Percentiles rank a stretch among this genome's conserved stretches.
phyloP scores from a whole-genome alignment of 2,797 vertebrate species.

The Tapirus indicus region DNA sequence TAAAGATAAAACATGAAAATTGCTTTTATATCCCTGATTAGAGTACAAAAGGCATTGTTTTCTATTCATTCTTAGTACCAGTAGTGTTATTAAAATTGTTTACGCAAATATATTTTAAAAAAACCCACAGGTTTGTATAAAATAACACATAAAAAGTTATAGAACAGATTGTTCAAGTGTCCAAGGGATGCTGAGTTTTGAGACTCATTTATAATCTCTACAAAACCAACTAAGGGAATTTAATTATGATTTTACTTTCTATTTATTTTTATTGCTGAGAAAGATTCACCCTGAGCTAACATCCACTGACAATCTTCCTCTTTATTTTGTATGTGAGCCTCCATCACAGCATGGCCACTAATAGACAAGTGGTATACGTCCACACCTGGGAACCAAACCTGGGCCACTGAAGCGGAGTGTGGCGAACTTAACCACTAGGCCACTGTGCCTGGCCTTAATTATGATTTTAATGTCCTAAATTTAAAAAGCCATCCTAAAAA shows the following conservation, averaged over 20 bases:
- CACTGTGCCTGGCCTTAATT: neutral
- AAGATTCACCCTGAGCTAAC: too few relatives aligned
- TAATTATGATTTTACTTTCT: neutral
- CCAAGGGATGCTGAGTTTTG: neutral
- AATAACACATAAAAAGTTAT: neutral
- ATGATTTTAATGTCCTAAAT: neutral
- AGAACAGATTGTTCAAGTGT: neutral
- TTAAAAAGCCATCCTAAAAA: neutral
- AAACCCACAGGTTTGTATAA: neutral
- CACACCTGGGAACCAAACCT: too few relatives aligned
- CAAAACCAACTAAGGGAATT: neutral
- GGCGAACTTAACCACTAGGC: too few relatives aligned
- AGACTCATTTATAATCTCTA: neutral
- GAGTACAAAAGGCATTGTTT: neutral
- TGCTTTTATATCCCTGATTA: neutral
- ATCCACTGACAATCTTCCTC: too few relatives aligned
- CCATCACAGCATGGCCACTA: too few relatives aligned
- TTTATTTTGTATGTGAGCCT: too few relatives aligned
- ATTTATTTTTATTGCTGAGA: too few relatives aligned
- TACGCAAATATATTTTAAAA: neutral
- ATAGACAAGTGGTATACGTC: too few relatives aligned
- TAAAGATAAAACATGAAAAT: conserved; percentile 62
- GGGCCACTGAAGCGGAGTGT: too few relatives aligned
- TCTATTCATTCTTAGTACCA: neutral
- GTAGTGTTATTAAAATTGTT: neutral